Evolutionary conservation across 2,113 vertebrate species (phyloP).

Genomic region (Misgurnus anguillicaudatus): DNA sequence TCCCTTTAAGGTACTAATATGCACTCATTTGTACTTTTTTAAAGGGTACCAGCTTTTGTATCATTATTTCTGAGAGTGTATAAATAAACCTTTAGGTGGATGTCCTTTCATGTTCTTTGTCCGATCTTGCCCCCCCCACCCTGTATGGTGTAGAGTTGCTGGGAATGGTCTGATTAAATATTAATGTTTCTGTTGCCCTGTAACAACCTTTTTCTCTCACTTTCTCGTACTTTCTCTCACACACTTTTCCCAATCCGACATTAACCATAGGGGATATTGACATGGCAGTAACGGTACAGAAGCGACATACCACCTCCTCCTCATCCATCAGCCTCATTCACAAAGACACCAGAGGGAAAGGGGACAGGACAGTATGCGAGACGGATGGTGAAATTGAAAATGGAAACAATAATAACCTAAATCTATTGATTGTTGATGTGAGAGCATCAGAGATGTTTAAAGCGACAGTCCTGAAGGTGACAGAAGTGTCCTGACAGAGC

Average conservation of each 20-base stretch:
- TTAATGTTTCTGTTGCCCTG: constrained; percentile 36
- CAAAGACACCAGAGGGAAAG: constrained; percentile 19
- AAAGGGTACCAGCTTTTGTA: too few relatives aligned
- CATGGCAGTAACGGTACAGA: constrained; percentile 49
- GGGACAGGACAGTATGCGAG: constrained; percentile 7
- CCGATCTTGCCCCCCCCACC: neutral
- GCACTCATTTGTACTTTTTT: too few relatives aligned
- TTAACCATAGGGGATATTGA: constrained; percentile 51
- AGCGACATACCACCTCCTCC: constrained; percentile 44
- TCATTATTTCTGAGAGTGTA: too few relatives aligned
- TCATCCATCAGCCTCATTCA: constrained; percentile 62
- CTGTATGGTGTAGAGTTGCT: constrained; percentile 38
- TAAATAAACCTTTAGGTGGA: neutral
- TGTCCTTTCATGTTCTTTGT: constrained; percentile 20
- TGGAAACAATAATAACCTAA: constrained; percentile 48
- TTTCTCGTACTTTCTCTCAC: neutral
- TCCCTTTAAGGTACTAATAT: too few relatives aligned
- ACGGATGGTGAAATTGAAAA: constrained; percentile 50
- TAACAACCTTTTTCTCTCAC: constrained; percentile 1
- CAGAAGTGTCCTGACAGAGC: constrained; percentile 36
- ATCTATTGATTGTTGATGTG: constrained; percentile 59
- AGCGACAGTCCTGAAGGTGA: constrained; percentile 45
- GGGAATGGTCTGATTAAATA: constrained; percentile 49
- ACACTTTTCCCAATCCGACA: neutral
- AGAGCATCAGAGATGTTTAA: constrained; percentile 14